Evolutionary conservation across 2,888 invertebrate genomes (phyloP), one percentile per base, ranked within the genome.

Genomic region (Ceratothoa steindachneri): DNA sequence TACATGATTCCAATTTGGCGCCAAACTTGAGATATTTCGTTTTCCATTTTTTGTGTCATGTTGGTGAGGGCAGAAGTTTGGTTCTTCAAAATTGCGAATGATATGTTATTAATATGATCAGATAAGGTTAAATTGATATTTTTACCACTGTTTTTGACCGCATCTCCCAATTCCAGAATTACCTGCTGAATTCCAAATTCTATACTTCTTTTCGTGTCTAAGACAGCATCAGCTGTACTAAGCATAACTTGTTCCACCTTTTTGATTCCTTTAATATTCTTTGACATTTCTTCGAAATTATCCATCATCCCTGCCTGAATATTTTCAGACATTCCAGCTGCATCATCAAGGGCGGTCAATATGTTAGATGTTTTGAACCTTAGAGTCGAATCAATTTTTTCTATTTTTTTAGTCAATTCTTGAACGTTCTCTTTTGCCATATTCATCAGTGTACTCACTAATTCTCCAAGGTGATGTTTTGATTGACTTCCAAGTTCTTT

Each of bases 1-100:
- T 92, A 90, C 92, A 95, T 92, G 73, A 92, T 90, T 80, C 93
- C 93, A 81, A 95, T 93, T 84, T 93, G 94, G 27, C 93, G 87
- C 94, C 94, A 94, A 19, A 95, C 93, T 83, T 92, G 91, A 15
- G 89, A 74, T 24, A 81, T 80, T 71, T 81, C 81, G 22, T 73
- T 68, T 71, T 93, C 93, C 82, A 94, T 89, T 82, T 90, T 90
- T 0, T 88, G 85, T 68, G 90, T 93, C 69, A 93, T 85, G 84
- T 93, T 93, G 3, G 88, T 88, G 73, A 92, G 84, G 0, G 90
- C 89, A 1, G 88, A 88, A 52, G 89, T 88, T 82, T 93, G 93
- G 82, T 90, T 91, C 79, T 87, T 89, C 80, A 90, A 85, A 75
- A 95, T 89, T 0, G 88, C 86, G 53, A 87, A 85, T 72, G 92